Evolutionary conservation across 2,888 invertebrate species (phyloP).

Genomic region (Gymnosoma rotundatum): DNA sequence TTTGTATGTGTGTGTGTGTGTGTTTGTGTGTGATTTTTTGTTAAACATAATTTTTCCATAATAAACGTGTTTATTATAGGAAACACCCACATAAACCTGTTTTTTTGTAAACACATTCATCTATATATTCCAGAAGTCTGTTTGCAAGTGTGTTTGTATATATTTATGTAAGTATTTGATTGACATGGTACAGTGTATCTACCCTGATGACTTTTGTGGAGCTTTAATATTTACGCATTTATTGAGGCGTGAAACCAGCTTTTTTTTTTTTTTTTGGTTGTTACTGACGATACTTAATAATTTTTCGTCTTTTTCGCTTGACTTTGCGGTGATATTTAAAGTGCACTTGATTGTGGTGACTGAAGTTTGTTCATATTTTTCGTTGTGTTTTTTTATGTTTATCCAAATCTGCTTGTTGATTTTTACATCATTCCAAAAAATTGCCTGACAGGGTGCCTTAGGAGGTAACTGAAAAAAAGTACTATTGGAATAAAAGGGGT

Average conservation of each 20-base stretch:
- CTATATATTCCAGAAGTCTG: background rate
- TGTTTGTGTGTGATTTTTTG: too few relatives aligned
- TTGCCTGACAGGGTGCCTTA: constrained; percentile 62
- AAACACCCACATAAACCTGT: constrained; percentile 63
- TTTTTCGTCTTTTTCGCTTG: constrained; percentile 67
- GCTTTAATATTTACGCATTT: constrained; percentile 72
- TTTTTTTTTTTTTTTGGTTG: constrained; percentile 34
- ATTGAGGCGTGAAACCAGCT: constrained; percentile 78
- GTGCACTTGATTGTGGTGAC: constrained; percentile 72
- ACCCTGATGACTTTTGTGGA: constrained; percentile 55
- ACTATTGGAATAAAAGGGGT: constrained; percentile 47
- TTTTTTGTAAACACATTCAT: constrained; percentile 1
- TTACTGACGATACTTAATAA: constrained; percentile 65
- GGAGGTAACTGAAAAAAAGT: constrained; percentile 37
- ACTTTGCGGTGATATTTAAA: constrained; percentile 72
- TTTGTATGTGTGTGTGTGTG: too few relatives aligned
- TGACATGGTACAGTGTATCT: constrained; percentile 7
- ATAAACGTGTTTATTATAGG: background rate
- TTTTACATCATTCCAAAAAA: constrained; percentile 55
- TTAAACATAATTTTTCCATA: too few relatives aligned
- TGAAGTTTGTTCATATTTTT: constrained; percentile 48
- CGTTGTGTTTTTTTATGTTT: background rate
- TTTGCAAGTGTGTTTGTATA: background rate
- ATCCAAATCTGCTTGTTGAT: constrained; percentile 57
- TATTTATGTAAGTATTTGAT: constrained; percentile 1